Evolutionary conservation across 2,113 vertebrate species (phyloP).

Genomic region (Oncorhynchus tshawytscha): DNA sequence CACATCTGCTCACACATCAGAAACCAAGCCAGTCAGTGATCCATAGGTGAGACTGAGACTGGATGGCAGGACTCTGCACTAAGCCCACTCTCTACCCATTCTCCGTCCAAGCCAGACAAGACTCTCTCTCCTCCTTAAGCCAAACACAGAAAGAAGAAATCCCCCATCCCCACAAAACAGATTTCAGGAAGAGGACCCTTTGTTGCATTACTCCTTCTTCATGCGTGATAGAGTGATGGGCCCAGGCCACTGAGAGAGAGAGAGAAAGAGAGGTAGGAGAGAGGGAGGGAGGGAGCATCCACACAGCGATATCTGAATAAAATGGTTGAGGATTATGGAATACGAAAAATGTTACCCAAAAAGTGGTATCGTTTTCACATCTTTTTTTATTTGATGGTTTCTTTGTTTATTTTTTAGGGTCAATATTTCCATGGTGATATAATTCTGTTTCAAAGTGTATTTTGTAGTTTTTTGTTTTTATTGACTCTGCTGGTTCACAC

Average conservation of each 20-base stretch:
- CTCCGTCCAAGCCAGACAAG: conserved; percentile 39
- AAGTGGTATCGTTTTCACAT: conserved; percentile 73
- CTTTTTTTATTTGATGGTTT: conserved; percentile 56
- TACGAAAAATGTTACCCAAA: conserved; percentile 51
- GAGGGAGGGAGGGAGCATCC: conserved; percentile 52
- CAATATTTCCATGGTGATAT: conserved; percentile 64
- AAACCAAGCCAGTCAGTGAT: conserved; percentile 14
- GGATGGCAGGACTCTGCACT: background rate
- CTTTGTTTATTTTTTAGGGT: conserved; percentile 65
- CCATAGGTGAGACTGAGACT: conserved; percentile 14
- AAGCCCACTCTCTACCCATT: conserved; percentile 20
- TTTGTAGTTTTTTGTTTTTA: conserved; percentile 53
- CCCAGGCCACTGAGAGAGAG: background rate
- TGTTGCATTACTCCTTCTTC: conserved; percentile 57
- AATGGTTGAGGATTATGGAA: conserved; percentile 64
- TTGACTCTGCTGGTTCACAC: conserved; percentile 67
- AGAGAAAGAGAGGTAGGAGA: conserved; percentile 7
- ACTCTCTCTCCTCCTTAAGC: conserved; percentile 50
- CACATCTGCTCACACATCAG: conserved; percentile 34
- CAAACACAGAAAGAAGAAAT: conserved; percentile 42
- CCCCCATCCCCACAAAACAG: conserved; percentile 35
- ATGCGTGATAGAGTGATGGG: conserved; percentile 27
- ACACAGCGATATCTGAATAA: conserved; percentile 49
- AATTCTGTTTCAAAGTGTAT: conserved; percentile 61
- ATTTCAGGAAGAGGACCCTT: conserved; percentile 65